Evolutionary conservation across 2,113 vertebrate genomes (phyloP), one percentile per base, ranked within the genome.

Genomic region (Diadophis punctatus): DNA sequence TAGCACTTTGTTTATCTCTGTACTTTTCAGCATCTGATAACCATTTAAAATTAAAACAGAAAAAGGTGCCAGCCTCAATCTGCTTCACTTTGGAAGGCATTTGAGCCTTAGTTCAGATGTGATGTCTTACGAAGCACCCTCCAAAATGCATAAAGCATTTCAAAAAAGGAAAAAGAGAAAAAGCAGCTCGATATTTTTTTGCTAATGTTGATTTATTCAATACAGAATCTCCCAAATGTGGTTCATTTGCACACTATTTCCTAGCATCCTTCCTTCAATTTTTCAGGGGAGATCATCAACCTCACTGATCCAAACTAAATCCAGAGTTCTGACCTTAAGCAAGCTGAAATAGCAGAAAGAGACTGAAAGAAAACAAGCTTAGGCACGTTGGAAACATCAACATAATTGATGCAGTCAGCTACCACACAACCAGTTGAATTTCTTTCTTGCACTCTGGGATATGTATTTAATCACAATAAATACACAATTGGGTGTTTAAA

Each of bases 1-100:
- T 96, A 96, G 96, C 91, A 96, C 95, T 97, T 96, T 97, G 95
- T 96, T 97, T 97, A 95, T 95, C 93, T 95, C 96, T 92, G 95
- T 95, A 96, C 94, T 97, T 91, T 96, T 97, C 96, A 95, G 92
- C 93, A 91, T 92, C 86, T 96, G 96, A 97, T 95, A 97, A 97
- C 92, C 96, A 96, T 92, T 94, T 93, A 96, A 96, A 98, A 97
- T 97, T 96, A 96, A 96, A 96, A 97, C 87, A 97, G 93, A 94
- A 97, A 97, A 96, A 92, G 88, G 93, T 94, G 94, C 94, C 94
- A 97, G 93, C 96, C 95, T 93, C 94, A 96, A 97, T 97, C 94
- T 95, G 96, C 92, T 95, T 97, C 96, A 95, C 94, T 94, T 11
- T 93, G 95, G 94, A 94, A 94, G 93, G 93, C 89, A 96, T 46